Evolutionary conservation across 2,797 vertebrate genomes (phyloP).

Genomic region (Dryobates pubescens): DNA sequence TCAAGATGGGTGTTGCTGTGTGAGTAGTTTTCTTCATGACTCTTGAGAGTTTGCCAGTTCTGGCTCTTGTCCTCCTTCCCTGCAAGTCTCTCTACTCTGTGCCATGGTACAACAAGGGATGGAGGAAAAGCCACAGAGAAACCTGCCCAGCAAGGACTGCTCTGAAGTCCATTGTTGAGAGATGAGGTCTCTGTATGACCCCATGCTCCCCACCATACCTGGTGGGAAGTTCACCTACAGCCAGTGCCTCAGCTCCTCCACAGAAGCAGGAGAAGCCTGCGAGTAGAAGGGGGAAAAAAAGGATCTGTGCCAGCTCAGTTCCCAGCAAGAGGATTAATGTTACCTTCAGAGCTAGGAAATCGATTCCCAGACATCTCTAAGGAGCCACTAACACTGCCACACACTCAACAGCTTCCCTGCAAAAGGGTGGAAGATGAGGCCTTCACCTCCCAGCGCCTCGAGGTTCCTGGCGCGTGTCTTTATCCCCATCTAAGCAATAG

Average conservation of each 20-base stretch:
- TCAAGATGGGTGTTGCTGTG: neutral
- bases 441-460: neutral
- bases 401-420: neutral
- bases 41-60: neutral
- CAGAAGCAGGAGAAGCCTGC: neutral
- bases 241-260: neutral
- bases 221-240: neutral
- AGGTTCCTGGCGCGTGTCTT: neutral
- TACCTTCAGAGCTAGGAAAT: neutral
- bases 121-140: neutral
- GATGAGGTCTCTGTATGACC: neutral
- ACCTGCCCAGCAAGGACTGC: neutral
- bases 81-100: neutral
- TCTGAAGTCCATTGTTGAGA: neutral
- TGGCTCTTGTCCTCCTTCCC: neutral
- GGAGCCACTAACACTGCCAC: neutral
- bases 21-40: neutral
- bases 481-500: neutral
- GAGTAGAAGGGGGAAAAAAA: neutral
- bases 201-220: fast-evolving
- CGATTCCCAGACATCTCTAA: neutral
- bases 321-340: neutral
- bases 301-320: neutral
- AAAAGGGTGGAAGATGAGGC: too few relatives aligned
- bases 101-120: neutral